A percentile compares a stretch with the other conserved stretches of the same genome.
Conservation (phyloP, 1,140 invertebrate species). For the Pseudobourletiella spinata region DNA sequence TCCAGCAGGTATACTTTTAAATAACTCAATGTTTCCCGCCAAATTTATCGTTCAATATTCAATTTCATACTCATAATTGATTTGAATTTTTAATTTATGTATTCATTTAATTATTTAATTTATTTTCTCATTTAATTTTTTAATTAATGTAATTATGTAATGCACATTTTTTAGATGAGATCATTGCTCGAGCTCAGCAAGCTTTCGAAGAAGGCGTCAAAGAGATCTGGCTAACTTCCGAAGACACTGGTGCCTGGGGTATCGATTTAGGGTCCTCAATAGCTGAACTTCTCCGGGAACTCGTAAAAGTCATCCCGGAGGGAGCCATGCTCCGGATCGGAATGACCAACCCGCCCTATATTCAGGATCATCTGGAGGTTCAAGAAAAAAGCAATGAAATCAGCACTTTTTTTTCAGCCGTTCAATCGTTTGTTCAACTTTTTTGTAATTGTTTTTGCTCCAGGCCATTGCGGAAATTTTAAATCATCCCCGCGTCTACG, state of each 20-base stretch:
- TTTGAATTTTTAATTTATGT: no score
- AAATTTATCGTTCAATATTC: no score
- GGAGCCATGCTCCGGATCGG: constrained; percentile 64
- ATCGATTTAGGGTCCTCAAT: constrained; percentile 82
- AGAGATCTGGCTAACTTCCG: constrained; percentile 97
- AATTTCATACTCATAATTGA: no score
- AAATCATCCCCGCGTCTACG: constrained; percentile 78
- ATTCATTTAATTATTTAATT: neutral
- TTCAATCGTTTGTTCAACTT: constrained; percentile 2
- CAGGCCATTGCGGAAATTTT: constrained; percentile 81
- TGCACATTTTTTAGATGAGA: constrained; percentile 52
- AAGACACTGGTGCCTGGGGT: constrained; percentile 96
- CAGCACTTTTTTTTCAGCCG: no score
- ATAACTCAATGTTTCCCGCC: no score
- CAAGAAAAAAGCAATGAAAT: no score
- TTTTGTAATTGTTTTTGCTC: constrained; percentile 15
- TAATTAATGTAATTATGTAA: no score
- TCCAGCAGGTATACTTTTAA: constrained; percentile 50
- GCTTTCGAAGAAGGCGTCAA: constrained; percentile 87
- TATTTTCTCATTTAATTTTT: constrained; percentile 5
- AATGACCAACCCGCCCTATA: constrained; percentile 99
- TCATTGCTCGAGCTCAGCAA: constrained; percentile 65
- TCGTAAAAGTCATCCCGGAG: constrained; percentile 63
- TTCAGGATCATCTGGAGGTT: constrained; percentile 82
- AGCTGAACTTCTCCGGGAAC: constrained; percentile 71